Base-by-base conservation (phyloP, 2,888 invertebrate species). In the Orthonevra nobilis region DNA sequence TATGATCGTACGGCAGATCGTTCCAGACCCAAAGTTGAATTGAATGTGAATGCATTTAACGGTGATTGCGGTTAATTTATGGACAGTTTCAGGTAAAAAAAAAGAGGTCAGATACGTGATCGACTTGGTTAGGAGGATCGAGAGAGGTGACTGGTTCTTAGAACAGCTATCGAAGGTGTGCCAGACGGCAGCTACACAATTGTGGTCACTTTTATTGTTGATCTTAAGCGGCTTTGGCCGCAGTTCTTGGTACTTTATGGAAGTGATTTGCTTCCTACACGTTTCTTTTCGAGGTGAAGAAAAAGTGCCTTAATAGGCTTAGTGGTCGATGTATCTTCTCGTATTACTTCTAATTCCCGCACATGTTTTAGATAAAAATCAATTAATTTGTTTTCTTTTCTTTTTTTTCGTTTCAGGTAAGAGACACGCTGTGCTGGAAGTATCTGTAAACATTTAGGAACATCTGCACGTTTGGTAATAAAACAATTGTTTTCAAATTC, bases 341-440 rank as follows among this genome's bases (percentile, higher is more conserved):
- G 4, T 40, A n/a, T 40, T 2, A 12, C n/a, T 32, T 10, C 5
- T 10, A n/a, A 32, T 32, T 1, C 19, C 9, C 3, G 40, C 17
- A 19, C 40, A 40, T 17, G 26, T 54, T 36, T 34, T 7, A 7
- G 6, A 6, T 23, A 10, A 28, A 19, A 44, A 15, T 34, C 32
- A 17, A 5, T n/a, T 2, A 9, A 14, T 42, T 38, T 15, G 15
- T 19, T 56, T 40, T 3, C 19, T 17, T 36, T 28, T 38, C 50
- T 42, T 52, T 36, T 44, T 6, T 48, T 10, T 58, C 10, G 0
- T 69, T 69, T 40, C 68, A 69, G 68, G 68, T 69, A 58, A 58
- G 68, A 30, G 12, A 10, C 10, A 26, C 2, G n/a, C 12, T 23
- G n/a, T 52, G 26, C 10, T 12, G 5, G 14, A 20, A 20, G 20